These are phyloP conservation scores for Thumatha senex DNA, from an alignment of 2,888 invertebrate species.

Conservation along the genomic window DNA sequence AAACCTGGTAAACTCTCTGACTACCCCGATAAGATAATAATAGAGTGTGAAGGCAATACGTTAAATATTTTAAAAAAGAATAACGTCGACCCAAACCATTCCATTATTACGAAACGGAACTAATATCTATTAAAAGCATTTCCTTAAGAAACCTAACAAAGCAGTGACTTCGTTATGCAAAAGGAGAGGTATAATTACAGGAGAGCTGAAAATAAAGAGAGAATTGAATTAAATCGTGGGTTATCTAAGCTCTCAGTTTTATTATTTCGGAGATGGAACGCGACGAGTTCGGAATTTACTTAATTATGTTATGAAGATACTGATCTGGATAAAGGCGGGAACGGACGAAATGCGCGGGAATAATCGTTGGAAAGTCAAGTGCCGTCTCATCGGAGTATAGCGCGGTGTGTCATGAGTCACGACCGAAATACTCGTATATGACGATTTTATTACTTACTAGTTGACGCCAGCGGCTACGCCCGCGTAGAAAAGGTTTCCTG, in stretches of 20 bases:
- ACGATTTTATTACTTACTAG: conserved; percentile 31
- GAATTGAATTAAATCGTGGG: conserved; percentile 64
- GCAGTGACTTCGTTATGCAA: conserved; percentile 49
- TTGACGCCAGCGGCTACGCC: too few species aligned
- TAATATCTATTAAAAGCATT: conserved; percentile 18
- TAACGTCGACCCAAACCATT: conserved; percentile 13
- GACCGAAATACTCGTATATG: conserved; percentile 17
- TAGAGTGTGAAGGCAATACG: too few species aligned
- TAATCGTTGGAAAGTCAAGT: conserved; percentile 46
- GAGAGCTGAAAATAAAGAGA: conserved; percentile 56
- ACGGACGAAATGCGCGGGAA: conserved; percentile 36
- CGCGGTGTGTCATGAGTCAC: conserved; percentile 24
- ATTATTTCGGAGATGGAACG: conserved; percentile 63
- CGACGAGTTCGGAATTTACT: conserved; percentile 69
- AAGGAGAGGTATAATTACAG: conserved; percentile 59
- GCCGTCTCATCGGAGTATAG: conserved; percentile 38
- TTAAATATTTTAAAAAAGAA: neutral
- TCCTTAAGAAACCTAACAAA: conserved; percentile 43
- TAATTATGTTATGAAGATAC: conserved; percentile 73
- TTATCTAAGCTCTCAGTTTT: conserved; percentile 64
- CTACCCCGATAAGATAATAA: too few species aligned
- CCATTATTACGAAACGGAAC: conserved; percentile 6
- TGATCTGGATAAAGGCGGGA: conserved; percentile 61
- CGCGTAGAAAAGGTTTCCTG: too few species aligned
- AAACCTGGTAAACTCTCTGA: too few species aligned